phyloP scores from a whole-genome alignment of 2,113 vertebrate species.

The Crotalus helleri region DNA sequence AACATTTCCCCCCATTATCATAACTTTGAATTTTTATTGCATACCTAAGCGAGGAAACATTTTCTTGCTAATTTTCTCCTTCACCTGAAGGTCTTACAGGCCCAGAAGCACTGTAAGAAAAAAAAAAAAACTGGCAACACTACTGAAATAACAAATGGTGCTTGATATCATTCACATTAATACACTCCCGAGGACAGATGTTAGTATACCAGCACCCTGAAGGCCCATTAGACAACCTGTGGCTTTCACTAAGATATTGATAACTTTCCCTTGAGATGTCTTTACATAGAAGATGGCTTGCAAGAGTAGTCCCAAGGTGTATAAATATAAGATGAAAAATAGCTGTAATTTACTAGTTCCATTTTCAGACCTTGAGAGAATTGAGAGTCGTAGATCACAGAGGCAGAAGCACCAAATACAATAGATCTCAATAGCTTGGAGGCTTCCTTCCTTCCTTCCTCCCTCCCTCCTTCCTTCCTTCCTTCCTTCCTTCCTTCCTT shows the following conservation, averaged over 20 bases:
- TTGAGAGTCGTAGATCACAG: conserved; percentile 15
- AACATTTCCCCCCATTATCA: not conserved
- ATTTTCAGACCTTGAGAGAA: conserved; percentile 34
- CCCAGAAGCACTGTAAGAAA: not conserved
- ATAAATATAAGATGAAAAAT: conserved; percentile 1
- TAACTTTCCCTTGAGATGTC: not conserved
- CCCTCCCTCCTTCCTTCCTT: not conserved
- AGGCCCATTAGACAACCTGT: not conserved
- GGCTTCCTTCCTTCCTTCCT: not conserved
- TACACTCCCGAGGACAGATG: not conserved
- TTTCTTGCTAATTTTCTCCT: not conserved
- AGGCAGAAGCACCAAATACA: conserved; percentile 17
- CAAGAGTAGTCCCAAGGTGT: not conserved
- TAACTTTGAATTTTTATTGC: not conserved
- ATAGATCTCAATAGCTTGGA: not conserved
- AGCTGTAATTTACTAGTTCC: conserved; percentile 15
- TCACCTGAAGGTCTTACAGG: not conserved
- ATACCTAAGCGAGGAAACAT: not conserved
- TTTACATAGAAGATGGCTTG: not conserved
- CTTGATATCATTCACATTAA: not conserved
- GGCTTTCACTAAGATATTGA: not conserved
- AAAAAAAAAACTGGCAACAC: not conserved
- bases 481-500: not conserved
- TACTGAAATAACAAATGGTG: not conserved
- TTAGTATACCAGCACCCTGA: too few relatives aligned